Evolutionary conservation across 2,113 vertebrate species (phyloP).

Genomic region (Vicugna pacos): DNA sequence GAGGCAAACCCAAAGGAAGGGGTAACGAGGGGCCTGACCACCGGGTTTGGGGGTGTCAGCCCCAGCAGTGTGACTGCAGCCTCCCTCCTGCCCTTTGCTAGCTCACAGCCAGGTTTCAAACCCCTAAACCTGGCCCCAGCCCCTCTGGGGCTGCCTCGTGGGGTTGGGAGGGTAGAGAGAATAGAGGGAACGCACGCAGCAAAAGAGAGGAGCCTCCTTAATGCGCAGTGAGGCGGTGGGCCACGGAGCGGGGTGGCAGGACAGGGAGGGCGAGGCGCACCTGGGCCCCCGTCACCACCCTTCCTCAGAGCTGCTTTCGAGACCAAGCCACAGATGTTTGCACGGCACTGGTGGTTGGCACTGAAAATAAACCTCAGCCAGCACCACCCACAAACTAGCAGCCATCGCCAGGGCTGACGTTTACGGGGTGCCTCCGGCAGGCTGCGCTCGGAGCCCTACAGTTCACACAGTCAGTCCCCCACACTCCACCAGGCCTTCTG

Average conservation of each 20-base stretch:
- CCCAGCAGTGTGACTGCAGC: not conserved
- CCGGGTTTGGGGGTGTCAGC: not conserved
- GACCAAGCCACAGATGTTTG: not conserved
- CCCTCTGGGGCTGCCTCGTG: not conserved
- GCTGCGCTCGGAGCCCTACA: not conserved
- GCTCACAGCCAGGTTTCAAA: not conserved
- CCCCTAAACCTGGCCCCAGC: not conserved
- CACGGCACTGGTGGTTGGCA: not conserved
- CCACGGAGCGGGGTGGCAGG: not conserved
- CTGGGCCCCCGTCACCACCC: not conserved
- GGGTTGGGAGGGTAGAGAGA: not conserved
- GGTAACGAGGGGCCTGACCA: rapidly evolving
- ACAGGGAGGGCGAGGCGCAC: rapidly evolving
- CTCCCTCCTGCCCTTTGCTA: not conserved
- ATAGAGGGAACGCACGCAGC: rapidly evolving
- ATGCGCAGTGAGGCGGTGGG: not conserved
- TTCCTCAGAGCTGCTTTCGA: not conserved
- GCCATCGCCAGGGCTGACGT: not conserved
- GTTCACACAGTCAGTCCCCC: not conserved
- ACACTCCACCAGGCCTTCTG: not conserved
- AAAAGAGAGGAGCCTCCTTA: too few relatives aligned
- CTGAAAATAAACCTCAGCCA: not conserved
- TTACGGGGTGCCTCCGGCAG: not conserved
- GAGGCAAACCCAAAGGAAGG: not conserved
- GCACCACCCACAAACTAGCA: not conserved